Evolutionary conservation across 2,797 vertebrate species (phyloP), one percentile per base, ranked within the genome.

Genomic region (Catharus ustulatus): DNA sequence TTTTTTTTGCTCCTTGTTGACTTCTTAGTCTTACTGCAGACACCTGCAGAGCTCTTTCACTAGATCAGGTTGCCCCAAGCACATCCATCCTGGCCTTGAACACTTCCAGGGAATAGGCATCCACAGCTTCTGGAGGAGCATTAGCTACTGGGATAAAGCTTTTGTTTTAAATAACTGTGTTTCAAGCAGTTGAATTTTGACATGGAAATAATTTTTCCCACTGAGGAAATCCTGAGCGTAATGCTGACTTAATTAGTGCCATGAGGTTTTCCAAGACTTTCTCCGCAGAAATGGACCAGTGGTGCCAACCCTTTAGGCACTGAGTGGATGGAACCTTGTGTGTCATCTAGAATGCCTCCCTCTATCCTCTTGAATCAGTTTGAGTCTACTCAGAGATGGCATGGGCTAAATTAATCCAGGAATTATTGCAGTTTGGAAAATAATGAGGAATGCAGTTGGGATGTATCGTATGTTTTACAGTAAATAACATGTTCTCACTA

Each of bases 271-370:
- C 32, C 10, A 87, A 46, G 13, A 5, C 18, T 66, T 62, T 40
- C 4, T 66, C 73, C 57, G 66, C 9, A 40, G 30, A 63, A 80
- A 17, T 10, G 32, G 23, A 54, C 27, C 36, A 7, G 11, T 61
- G 27, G 6, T 45, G 30, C 26, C 34, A 64, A 42, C 16, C 13
- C 2, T 4, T 76, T 43, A 48, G 6, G 6, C 4, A 5, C 0
- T 54, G 38, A 66, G 26, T 46, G 45, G 14, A 42, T 59, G 11
- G 15, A 64, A 43, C 0, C 0, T 26, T 6, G 1, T 19, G 49
- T 3, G 1, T 6, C 10, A 5, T 45, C n/a, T 42, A 24, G 29
- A 75, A 48, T 45, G 23, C 10, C 85, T 83, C 23, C 4, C 3
- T 30, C 23, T 90, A 57, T 68, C 18, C 36, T 90, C 49, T 48